Evolutionary conservation across 2,888 invertebrate genomes (phyloP), one percentile per base, ranked within the genome.

Genomic region (Tribolium freemani): DNA sequence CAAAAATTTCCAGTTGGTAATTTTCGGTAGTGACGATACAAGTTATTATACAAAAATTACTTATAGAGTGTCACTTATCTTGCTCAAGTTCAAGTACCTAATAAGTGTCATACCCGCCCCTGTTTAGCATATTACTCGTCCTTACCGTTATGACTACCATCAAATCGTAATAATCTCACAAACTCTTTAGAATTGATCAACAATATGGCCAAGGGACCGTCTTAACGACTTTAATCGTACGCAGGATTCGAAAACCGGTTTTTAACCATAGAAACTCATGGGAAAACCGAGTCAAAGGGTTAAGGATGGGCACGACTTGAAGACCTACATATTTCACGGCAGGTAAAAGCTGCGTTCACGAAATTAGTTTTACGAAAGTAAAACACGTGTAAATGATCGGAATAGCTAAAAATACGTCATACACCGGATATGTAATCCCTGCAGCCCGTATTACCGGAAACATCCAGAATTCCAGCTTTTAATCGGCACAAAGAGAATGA

Each of bases 231-330:
- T 77, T 70, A 67, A 71, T 58, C 73, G 73, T 75, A 64, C 71
- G 73, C 69, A 73, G 69, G 76, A 73, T 66, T 64, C 72, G 56
- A 72, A 73, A 79, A 78, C 77, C 78, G 76, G 78, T 77, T 77
- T 78, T 77, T 68, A 57, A 45, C 54, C 56, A 21, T 69, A 76
- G 77, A 76, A 78, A 76, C 74, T 71, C 78, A 73, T 79, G 78
- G 78, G 78, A 79, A 78, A 77, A 69, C 68, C 53, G 61, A 50
- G 58, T 58, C 31, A 72, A 72, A 72, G 72, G 72, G 72, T 72
- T 72, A 54, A 66, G 31, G 10, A 69, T 57, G 38, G 38, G 38
- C 38, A 38, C 38, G 38, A 38, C 38, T 38, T 53, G n/a, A 31
- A 69, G 51, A 70, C 70, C 63, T 63, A 70, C 13, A 69, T 69